These are phyloP conservation scores for Anarhynchus alexandrinus DNA, from an alignment of 2,113 vertebrate genomes.

Conservation along the genomic window DNA sequence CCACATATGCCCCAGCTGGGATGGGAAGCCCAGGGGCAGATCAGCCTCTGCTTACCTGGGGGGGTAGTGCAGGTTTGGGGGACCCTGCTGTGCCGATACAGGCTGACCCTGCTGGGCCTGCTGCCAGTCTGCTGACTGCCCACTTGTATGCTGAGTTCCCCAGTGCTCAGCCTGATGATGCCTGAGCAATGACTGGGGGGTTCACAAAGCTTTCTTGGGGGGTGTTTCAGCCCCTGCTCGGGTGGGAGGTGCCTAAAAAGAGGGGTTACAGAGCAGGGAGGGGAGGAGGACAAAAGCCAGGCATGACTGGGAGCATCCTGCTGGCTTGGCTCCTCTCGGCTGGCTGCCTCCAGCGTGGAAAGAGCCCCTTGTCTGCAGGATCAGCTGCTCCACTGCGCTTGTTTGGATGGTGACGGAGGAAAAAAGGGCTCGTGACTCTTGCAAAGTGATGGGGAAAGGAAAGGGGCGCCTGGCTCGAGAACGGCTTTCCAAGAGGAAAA, in stretches of 20 bases:
- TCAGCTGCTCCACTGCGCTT: neutral
- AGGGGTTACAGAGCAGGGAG: neutral
- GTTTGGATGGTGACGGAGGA: neutral
- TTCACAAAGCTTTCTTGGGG: neutral
- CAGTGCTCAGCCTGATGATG: neutral
- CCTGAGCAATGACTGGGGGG: neutral
- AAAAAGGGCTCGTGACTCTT: neutral
- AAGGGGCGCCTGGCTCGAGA: neutral
- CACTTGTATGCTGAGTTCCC: neutral
- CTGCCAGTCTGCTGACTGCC: neutral
- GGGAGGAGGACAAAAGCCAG: neutral
- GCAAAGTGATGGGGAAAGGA: neutral
- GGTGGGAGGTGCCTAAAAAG: neutral
- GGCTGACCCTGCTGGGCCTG: neutral
- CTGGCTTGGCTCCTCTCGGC: neutral
- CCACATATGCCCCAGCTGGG: fast-evolving
- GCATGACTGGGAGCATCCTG: neutral
- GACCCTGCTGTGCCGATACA: fast-evolving
- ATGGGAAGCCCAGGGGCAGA: neutral
- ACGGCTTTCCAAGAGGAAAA: neutral
- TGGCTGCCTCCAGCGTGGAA: neutral
- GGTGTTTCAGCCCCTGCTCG: neutral
- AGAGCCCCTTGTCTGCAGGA: neutral
- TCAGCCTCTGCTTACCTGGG: neutral
- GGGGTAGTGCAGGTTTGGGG: too few species aligned